phyloP scores from a whole-genome alignment of 2,888 invertebrate genomes.

The Perizoma affinitatum region DNA sequence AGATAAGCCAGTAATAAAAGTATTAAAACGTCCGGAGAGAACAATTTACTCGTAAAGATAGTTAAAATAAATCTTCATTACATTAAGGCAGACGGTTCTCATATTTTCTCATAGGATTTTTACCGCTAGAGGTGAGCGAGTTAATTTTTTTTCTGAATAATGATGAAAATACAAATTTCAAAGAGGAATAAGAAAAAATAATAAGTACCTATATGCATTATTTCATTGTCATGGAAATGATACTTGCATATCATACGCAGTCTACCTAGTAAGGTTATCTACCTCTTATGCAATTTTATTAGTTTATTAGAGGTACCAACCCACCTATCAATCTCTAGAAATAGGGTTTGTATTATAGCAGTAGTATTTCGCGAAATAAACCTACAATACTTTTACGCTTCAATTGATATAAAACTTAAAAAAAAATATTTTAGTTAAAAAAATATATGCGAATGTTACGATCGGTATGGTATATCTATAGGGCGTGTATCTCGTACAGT shows the following conservation, averaged over 20 bases:
- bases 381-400: no score
- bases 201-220: no score
- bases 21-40: constrained; percentile 41
- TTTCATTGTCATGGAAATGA: constrained; percentile 24
- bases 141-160: constrained; percentile 69
- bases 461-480: background rate
- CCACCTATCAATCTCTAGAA: no score
- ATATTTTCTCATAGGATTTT: constrained; percentile 72
- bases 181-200: constrained; percentile 41
- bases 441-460: no score
- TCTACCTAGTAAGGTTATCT: no score
- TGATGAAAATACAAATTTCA: constrained; percentile 51
- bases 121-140: constrained; percentile 70
- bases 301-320: no score
- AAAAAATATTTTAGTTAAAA: no score
- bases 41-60: constrained; percentile 58
- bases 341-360: no score
- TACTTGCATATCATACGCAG: constrained; percentile 6
- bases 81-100: constrained; percentile 64
- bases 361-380: no score
- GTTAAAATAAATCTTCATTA: constrained; percentile 77
- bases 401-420: no score
- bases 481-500: background rate
- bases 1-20: constrained; percentile 24
- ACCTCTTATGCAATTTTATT: no score